Evolutionary conservation across 23 tunicate species (phyloP).

Genomic region (Botrylloides violaceus): DNA sequence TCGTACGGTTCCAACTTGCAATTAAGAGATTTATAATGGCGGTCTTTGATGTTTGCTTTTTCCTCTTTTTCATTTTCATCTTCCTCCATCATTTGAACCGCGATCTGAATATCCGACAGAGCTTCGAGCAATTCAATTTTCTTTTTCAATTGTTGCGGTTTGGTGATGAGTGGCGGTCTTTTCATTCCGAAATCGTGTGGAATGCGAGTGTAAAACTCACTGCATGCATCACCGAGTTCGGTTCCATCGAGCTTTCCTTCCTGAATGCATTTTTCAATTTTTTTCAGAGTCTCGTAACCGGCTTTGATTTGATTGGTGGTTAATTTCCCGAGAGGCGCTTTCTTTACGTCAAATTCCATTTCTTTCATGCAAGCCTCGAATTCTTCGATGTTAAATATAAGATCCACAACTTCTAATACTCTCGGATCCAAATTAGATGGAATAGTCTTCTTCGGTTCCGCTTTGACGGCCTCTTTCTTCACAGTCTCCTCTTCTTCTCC

Average conservation of each 20-base stretch:
- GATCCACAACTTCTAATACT: slow-evolving; percentile 41
- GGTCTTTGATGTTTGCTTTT: slow-evolving; percentile 33
- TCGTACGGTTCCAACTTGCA: slow-evolving; percentile 32
- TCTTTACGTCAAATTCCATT: slow-evolving; percentile 75
- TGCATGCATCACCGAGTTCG: slow-evolving; percentile 56
- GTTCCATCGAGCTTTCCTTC: background rate
- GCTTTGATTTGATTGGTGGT: slow-evolving; percentile 66
- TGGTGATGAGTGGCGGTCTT: slow-evolving; percentile 54
- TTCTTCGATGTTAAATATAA: slow-evolving; percentile 64
- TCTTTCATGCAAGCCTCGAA: slow-evolving; percentile 71
- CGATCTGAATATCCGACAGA: slow-evolving; percentile 61
- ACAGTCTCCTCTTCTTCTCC: slow-evolving; percentile 31
- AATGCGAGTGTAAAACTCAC: slow-evolving; percentile 76
- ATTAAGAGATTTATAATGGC: slow-evolving; percentile 30
- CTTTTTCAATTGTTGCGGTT: slow-evolving; percentile 36
- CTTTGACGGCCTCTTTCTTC: background rate
- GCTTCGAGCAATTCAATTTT: slow-evolving; percentile 59
- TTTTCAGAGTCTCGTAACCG: slow-evolving; percentile 54
- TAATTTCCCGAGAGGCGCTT: slow-evolving; percentile 80
- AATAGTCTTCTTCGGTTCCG: slow-evolving; percentile 11
- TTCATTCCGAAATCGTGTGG: slow-evolving; percentile 97
- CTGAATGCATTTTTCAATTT: slow-evolving; percentile 28
- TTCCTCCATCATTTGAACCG: slow-evolving; percentile 37
- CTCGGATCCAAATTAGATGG: slow-evolving; percentile 43
- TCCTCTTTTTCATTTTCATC: slow-evolving; percentile 16